A percentile compares a stretch with the other conserved stretches of the same genome.
Evolutionary conservation across 1,140 invertebrate genomes (phyloP).

Genomic region (Chrysomallon squamiferum): DNA sequence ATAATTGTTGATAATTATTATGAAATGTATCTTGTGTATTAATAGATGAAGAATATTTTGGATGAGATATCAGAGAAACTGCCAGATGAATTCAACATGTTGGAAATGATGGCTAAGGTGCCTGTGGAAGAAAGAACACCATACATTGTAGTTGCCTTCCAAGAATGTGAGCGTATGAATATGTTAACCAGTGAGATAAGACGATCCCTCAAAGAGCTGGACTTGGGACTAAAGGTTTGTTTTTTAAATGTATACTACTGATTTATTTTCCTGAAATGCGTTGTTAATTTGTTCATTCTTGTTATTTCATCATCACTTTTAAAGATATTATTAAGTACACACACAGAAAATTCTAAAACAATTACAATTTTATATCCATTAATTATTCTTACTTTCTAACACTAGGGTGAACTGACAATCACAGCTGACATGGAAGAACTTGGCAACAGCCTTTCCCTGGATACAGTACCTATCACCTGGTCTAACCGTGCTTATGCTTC

Average conservation of each 20-base stretch:
- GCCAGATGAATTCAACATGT: slow-evolving; percentile 95
- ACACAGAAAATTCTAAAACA: no score
- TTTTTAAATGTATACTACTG: background rate
- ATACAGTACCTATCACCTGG: slow-evolving; percentile 90
- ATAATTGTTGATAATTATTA: no score
- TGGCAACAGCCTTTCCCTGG: slow-evolving; percentile 88
- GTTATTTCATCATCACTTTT: no score
- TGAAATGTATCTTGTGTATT: no score
- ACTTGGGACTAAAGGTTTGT: slow-evolving; percentile 86
- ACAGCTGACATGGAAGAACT: slow-evolving; percentile 95
- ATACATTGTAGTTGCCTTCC: slow-evolving; percentile 95
- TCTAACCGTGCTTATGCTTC: slow-evolving; percentile 89
- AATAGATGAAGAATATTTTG: slow-evolving; percentile 90
- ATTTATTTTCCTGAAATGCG: background rate
- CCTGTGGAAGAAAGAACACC: slow-evolving; percentile 88
- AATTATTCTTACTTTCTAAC: no score
- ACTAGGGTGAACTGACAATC: slow-evolving; percentile 90
- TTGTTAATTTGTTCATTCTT: no score
- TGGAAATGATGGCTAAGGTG: slow-evolving; percentile 89
- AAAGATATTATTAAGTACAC: no score
- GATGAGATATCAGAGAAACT: slow-evolving; percentile 95
- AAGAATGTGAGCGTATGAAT: slow-evolving; percentile 98
- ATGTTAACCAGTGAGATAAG: slow-evolving; percentile 88
- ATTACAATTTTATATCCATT: no score
- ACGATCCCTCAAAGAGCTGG: slow-evolving; percentile 86